Percentiles rank a stretch among this genome's conserved stretches.
Evolutionary conservation across 2,113 vertebrate genomes (phyloP).

Genomic region (Indicator maculatus): DNA sequence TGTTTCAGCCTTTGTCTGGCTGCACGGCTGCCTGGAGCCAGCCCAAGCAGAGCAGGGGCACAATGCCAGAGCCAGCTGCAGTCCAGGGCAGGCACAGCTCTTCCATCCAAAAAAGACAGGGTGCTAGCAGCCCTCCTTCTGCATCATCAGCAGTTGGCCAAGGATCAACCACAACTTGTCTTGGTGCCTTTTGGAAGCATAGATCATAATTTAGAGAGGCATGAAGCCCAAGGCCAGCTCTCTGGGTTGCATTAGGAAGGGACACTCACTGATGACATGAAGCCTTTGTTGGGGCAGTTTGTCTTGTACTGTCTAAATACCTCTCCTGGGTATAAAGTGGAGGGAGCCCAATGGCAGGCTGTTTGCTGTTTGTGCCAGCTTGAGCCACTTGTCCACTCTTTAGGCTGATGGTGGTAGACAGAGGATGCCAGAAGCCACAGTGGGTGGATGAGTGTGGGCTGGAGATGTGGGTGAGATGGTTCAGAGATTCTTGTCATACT

Average conservation of each 20-base stretch:
- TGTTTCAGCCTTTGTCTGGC: not conserved
- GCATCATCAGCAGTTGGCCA: slow-evolving; percentile 76
- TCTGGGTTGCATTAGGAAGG: slow-evolving; percentile 10
- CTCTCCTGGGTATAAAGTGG: not conserved
- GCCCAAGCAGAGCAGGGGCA: not conserved
- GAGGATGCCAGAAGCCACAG: not conserved
- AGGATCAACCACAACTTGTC: slow-evolving; percentile 2
- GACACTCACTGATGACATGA: slow-evolving; percentile 13
- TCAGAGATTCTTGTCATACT: not conserved
- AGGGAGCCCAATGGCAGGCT: not conserved
- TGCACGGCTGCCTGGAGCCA: not conserved
- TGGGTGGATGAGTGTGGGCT: not conserved
- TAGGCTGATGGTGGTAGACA: too few species aligned
- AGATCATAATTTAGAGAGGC: slow-evolving; percentile 67
- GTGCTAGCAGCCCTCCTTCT: not conserved
- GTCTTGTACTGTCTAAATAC: not conserved
- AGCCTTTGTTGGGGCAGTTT: not conserved
- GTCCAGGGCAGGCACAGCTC: not conserved
- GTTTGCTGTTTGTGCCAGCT: not conserved
- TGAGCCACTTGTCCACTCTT: not conserved
- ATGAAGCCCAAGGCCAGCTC: not conserved
- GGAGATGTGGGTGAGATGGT: not conserved
- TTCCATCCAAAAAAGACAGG: not conserved
- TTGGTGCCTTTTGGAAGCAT: slow-evolving; percentile 38
- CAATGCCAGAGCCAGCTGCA: slow-evolving; percentile 5